These are phyloP conservation scores for Papilio glaucus DNA, from an alignment of 1,140 invertebrate species.

Conservation along the genomic window DNA sequence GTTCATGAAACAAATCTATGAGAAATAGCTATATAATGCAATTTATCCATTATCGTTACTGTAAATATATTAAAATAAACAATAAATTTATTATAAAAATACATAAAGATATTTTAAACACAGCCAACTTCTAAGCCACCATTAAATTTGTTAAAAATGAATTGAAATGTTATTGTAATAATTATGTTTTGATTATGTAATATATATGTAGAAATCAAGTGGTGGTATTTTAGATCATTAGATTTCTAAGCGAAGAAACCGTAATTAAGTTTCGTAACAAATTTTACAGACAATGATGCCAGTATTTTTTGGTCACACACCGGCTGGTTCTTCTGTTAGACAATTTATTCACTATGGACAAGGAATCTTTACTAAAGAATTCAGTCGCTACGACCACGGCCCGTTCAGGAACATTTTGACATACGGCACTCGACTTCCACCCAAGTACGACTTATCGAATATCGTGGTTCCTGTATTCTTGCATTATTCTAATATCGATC, in stretches of 20 bases:
- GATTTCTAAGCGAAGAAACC: not conserved
- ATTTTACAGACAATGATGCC: conserved; percentile 87
- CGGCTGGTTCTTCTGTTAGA: conserved; percentile 91
- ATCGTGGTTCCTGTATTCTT: conserved; percentile 87
- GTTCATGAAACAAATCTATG: no score
- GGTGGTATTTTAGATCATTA: not conserved
- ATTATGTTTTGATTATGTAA: not conserved
- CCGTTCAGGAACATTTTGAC: conserved; percentile 77
- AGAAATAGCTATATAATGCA: no score
- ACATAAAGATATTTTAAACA: no score
- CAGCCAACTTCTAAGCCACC: no score
- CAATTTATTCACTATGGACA: conserved; percentile 92
- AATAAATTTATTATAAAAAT: no score
- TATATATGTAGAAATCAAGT: not conserved
- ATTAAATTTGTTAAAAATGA: no score
- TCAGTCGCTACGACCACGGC: conserved; percentile 87
- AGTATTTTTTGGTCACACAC: conserved; percentile 90
- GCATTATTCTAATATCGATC: conserved; percentile 90
- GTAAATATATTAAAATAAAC: no score
- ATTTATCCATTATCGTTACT: no score
- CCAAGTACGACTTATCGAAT: conserved; percentile 84
- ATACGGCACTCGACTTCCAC: conserved; percentile 82
- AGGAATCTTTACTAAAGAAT: conserved; percentile 85
- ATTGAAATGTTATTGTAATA: no score
- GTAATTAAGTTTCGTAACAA: not conserved